Evolutionary conservation across 2,888 invertebrate genomes (phyloP).

Genomic region (Trissoscelio sp.): DNA sequence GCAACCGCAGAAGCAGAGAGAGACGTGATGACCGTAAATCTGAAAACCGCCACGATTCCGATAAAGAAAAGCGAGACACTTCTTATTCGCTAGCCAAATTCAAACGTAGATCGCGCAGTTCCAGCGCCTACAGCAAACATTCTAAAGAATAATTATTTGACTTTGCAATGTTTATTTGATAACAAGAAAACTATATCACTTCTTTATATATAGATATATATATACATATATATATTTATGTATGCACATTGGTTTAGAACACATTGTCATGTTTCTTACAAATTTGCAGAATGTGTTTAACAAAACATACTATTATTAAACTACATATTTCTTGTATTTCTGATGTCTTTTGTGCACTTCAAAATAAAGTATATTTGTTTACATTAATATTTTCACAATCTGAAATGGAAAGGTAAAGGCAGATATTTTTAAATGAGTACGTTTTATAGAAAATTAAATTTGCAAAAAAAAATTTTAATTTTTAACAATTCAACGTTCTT

Average conservation of each 20-base stretch:
- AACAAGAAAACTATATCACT: neutral
- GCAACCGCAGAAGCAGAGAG: constrained; percentile 73
- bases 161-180: neutral
- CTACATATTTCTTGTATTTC: no score
- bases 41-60: constrained; percentile 70
- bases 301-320: no score
- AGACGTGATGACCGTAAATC: constrained; percentile 73
- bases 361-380: no score
- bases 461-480: no score
- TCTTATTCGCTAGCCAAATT: constrained; percentile 76
- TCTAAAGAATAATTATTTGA: constrained; percentile 74
- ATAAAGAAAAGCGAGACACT: constrained; percentile 68
- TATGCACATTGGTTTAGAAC: constrained; percentile 15
- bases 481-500: no score
- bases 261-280: no score
- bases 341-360: no score
- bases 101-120: constrained; percentile 78
- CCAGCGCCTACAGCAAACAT: constrained; percentile 77
- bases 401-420: no score
- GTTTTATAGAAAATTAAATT: no score
- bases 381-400: no score
- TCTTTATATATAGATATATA: constrained; percentile 1
- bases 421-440: no score
- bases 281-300: no score
- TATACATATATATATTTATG: constrained; percentile 9